Percentiles rank a stretch among this genome's conserved stretches.
phyloP scores from a whole-genome alignment of 2,888 invertebrate species.

The Stenoptilia bipunctidactyla region DNA sequence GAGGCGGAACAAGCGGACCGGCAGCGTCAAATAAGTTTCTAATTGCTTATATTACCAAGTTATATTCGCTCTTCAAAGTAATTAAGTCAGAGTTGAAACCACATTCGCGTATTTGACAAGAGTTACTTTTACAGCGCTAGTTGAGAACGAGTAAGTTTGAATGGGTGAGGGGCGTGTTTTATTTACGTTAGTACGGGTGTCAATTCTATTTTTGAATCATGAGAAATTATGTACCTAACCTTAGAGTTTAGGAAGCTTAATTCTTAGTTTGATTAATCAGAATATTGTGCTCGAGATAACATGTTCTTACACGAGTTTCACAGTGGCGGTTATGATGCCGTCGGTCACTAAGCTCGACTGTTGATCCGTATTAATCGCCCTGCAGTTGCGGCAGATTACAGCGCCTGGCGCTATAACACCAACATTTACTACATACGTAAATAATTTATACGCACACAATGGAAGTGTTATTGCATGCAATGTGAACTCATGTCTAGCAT shows the following conservation, averaged over 20 bases:
- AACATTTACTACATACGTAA: background rate
- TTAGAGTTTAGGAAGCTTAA: constrained; percentile 8
- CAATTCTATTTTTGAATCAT: no score
- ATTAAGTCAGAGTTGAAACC: constrained; percentile 62
- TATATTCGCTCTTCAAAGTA: constrained; percentile 64
- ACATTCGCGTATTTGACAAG: constrained; percentile 46
- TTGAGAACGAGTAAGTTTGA: background rate
- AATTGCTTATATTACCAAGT: constrained; percentile 71
- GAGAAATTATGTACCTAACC: no score
- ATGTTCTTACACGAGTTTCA: no score
- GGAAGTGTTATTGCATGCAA: no score
- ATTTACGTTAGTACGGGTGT: background rate
- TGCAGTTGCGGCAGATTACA: background rate
- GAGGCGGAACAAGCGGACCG: constrained; percentile 62
- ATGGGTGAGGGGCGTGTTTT: background rate
- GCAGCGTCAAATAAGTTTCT: constrained; percentile 70
- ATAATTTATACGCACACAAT: no score
- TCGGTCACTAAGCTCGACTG: background rate
- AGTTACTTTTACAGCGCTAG: constrained; percentile 2
- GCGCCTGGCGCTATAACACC: background rate
- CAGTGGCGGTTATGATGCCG: background rate
- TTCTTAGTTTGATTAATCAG: constrained; percentile 25
- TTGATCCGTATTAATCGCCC: constrained; percentile 1
- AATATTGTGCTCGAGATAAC: no score
- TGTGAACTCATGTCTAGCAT: no score